A percentile compares a stretch with the other conserved stretches of the same genome.
Evolutionary conservation across 1,140 invertebrate species (phyloP).

Genomic region (Drosophila prosaltans): DNA sequence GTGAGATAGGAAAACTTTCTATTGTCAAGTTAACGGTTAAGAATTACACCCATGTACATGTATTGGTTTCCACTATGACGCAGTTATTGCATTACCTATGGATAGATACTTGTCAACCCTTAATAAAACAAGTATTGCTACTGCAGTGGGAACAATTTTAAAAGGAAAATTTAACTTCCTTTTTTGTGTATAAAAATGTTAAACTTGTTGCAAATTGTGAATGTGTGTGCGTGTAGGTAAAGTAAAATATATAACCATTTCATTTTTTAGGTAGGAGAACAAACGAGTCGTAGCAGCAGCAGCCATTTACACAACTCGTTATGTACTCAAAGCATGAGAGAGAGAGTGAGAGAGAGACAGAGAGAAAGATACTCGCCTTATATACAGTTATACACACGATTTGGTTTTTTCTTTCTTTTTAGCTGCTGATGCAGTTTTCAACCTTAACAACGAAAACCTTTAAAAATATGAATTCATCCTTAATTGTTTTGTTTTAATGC

Average conservation of each 20-base stretch:
- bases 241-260: conserved; percentile 7
- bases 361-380: conserved; percentile 30
- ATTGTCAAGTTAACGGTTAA: conserved; percentile 35
- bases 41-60: background rate
- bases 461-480: background rate
- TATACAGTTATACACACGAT: conserved; percentile 55
- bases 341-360: conserved; percentile 14
- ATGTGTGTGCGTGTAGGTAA: background rate
- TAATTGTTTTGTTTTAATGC: background rate
- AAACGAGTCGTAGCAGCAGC: conserved; percentile 8
- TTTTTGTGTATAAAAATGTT: background rate
- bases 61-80: background rate
- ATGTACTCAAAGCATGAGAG: conserved; percentile 32
- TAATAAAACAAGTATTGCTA: background rate
- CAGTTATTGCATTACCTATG: background rate
- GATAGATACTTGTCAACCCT: background rate
- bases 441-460: background rate
- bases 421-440: conserved; percentile 3
- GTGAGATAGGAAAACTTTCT: conserved; percentile 12
- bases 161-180: background rate
- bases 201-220: conserved; percentile 9
- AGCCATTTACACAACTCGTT: conserved; percentile 50
- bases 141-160: conserved; percentile 1
- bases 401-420: conserved; percentile 31
- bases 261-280: conserved; percentile 12